phyloP scores from a whole-genome alignment of 2,888 invertebrate genomes.

The Barypeithes pellucidus region DNA sequence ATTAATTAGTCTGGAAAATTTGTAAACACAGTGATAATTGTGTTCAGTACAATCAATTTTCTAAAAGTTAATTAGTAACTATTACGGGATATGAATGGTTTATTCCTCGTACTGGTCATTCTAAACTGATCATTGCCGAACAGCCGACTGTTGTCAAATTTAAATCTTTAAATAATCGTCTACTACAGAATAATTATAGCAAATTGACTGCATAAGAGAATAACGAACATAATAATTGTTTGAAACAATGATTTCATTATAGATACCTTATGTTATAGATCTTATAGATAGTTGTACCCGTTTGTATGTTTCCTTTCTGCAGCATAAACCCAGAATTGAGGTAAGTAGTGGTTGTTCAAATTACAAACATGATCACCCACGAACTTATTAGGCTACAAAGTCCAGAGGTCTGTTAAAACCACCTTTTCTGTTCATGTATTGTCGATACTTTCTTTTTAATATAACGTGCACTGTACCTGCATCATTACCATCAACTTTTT shows the following conservation, averaged over 20 bases:
- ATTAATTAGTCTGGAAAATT: constrained; percentile 11
- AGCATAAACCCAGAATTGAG: constrained; percentile 53
- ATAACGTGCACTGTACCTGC: constrained; percentile 96
- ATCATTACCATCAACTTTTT: constrained; percentile 95
- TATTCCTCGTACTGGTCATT: too few species aligned
- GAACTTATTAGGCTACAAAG: constrained; percentile 84
- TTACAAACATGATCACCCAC: constrained; percentile 49
- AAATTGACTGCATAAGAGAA: constrained; percentile 7
- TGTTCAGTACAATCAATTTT: constrained; percentile 19
- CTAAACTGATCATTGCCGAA: too few species aligned
- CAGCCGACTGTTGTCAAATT: too few species aligned
- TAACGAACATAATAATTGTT: not conserved
- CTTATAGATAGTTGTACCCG: constrained; percentile 7
- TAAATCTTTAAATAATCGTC: too few species aligned
- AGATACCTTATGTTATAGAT: not conserved
- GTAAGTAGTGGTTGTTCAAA: constrained; percentile 61
- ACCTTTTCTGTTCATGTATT: constrained; percentile 99
- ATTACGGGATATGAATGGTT: too few species aligned
- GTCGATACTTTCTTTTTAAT: constrained; percentile 95
- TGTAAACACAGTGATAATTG: not conserved
- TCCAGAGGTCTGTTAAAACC: constrained; percentile 99
- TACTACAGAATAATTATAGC: not conserved
- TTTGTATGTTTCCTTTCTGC: constrained; percentile 11
- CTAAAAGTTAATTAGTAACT: too few species aligned
- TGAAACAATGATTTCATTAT: constrained; percentile 4